Conservation (phyloP, 2,888 invertebrate genomes). For the Phengaris arion region DNA sequence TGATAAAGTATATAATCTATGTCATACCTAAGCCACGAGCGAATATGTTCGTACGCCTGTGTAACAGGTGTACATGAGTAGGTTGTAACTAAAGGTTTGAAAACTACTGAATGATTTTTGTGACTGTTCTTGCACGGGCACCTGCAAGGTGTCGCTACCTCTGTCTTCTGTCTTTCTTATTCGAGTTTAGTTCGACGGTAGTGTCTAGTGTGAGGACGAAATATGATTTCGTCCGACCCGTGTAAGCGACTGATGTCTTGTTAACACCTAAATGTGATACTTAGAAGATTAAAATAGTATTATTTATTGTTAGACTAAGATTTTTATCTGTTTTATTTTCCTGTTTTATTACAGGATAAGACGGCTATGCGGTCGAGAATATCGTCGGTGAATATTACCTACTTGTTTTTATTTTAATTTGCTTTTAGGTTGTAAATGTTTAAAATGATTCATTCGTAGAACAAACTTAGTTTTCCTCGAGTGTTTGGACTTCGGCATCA, state of each 20-base stretch:
- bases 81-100: neutral
- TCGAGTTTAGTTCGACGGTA: neutral
- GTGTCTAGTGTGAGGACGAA: neutral
- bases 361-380: neutral
- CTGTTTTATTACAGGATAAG: neutral
- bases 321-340: neutral
- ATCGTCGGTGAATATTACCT: neutral
- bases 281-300: conserved; percentile 44
- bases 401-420: neutral
- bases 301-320: conserved; percentile 33
- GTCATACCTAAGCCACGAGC: neutral
- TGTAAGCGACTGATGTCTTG: conserved; percentile 61
- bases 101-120: conserved; percentile 1
- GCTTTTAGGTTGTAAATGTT: neutral
- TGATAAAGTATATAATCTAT: neutral
- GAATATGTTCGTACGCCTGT: neutral
- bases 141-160: neutral
- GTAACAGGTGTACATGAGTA: neutral
- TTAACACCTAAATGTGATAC: conserved; percentile 62
- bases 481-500: neutral
- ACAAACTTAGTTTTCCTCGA: neutral
- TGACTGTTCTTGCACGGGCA: neutral
- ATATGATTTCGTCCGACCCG: conserved; percentile 5
- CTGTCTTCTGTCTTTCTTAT: neutral
- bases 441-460: neutral